phyloP scores from a whole-genome alignment of 2,888 invertebrate genomes.

The Koerneria pararmatus region DNA sequence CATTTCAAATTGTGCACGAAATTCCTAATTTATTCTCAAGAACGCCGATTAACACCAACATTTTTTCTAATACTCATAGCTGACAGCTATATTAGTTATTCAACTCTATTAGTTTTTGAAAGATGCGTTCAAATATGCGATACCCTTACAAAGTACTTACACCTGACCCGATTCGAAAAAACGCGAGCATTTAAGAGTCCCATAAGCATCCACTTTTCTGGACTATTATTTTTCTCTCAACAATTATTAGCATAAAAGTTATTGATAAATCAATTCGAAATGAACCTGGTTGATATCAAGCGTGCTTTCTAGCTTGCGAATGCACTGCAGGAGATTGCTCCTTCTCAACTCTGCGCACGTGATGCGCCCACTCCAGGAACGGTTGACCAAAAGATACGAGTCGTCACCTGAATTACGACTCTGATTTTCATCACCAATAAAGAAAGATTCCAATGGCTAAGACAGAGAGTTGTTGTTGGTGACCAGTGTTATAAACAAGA shows the following conservation, averaged over 20 bases:
- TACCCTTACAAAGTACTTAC: neutral
- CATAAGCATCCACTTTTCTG: neutral
- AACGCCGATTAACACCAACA: too few relatives aligned
- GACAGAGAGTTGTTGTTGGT: too few relatives aligned
- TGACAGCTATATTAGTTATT: too few relatives aligned
- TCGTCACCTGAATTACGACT: slow-evolving; percentile 75
- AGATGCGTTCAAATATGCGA: too few relatives aligned
- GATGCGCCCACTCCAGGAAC: slow-evolving; percentile 92
- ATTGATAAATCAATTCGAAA: too few relatives aligned
- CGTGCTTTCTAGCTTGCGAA: slow-evolving; percentile 42
- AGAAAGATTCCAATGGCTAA: neutral
- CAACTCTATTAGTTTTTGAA: too few relatives aligned
- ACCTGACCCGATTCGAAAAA: neutral
- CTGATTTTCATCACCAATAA: neutral
- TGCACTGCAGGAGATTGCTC: slow-evolving; percentile 70
- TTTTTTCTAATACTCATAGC: too few relatives aligned
- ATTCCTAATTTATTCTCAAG: too few relatives aligned
- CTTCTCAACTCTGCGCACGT: slow-evolving; percentile 81
- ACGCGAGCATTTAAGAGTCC: neutral
- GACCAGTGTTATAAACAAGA: too few relatives aligned
- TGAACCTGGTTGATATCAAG: slow-evolving; percentile 50
- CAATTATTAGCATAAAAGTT: neutral
- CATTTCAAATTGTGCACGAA: too few relatives aligned
- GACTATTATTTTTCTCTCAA: neutral
- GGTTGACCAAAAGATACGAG: slow-evolving; percentile 93